These are phyloP conservation scores for Holocentrus rufus DNA, from an alignment of 2,797 vertebrate genomes.

Conservation along the genomic window DNA sequence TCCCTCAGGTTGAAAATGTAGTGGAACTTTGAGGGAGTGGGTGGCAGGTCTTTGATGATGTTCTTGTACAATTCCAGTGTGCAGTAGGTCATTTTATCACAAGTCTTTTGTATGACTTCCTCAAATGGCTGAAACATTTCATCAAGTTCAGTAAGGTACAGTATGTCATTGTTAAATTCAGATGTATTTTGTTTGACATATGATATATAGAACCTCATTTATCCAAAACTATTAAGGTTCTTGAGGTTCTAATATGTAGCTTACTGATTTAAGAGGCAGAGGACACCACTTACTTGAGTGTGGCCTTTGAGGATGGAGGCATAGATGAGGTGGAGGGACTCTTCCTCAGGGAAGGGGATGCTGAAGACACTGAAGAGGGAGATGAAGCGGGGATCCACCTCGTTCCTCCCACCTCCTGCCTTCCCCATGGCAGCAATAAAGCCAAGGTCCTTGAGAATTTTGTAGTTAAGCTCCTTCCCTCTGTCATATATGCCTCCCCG, in stretches of 20 bases:
- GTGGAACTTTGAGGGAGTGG: constrained; percentile 97
- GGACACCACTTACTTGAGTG: constrained; percentile 81
- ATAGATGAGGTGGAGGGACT: constrained; percentile 91
- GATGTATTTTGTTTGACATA: neutral
- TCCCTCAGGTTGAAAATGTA: constrained; percentile 98
- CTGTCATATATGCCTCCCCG: constrained; percentile 92
- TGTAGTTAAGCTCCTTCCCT: constrained; percentile 93
- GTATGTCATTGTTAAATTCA: neutral
- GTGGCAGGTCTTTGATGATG: constrained; percentile 89
- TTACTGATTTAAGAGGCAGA: neutral
- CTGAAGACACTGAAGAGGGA: constrained; percentile 96
- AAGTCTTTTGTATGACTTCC: constrained; percentile 81
- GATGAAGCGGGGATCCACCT: constrained; percentile 92
- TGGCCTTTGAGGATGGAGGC: constrained; percentile 92
- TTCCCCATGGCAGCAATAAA: constrained; percentile 97
- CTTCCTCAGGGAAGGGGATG: constrained; percentile 88
- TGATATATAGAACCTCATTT: neutral
- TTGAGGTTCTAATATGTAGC: constrained; percentile 12
- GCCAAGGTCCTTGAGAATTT: constrained; percentile 90
- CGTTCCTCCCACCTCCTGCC: constrained; percentile 94
- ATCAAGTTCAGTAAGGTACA: neutral
- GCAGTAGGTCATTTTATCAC: constrained; percentile 86
- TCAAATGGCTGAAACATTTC: constrained; percentile 84
- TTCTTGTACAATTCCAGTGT: constrained; percentile 90
- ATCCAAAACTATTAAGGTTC: neutral